These are phyloP conservation scores for zebrafish (Danio rerio) DNA, from an alignment of 2,113 vertebrate species.

Conservation along the genomic window GRCz12tu NC_133188.1:3459501-3460000, in stretches of 20 bases:
- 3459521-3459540: conserved; percentile 58
- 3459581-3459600: conserved; percentile 32
- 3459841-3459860: neutral
- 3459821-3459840: conserved; percentile 7
- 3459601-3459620: neutral
- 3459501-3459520: conserved; percentile 37
- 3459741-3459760: neutral
- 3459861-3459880: neutral
- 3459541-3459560: neutral
- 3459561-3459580: conserved; percentile 40
- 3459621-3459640: conserved; percentile 61
- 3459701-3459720: neutral
- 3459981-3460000: neutral
- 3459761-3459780: neutral
- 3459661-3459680: neutral
- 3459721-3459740: neutral
- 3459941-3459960: neutral
- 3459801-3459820: neutral
- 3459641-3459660: neutral
- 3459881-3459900: neutral
- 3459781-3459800: neutral
- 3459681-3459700: neutral
- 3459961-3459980: neutral
- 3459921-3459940: neutral
- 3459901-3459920: neutral